Conservation (phyloP, 2,797 vertebrate genomes). For the Alfaro cultratus region DNA sequence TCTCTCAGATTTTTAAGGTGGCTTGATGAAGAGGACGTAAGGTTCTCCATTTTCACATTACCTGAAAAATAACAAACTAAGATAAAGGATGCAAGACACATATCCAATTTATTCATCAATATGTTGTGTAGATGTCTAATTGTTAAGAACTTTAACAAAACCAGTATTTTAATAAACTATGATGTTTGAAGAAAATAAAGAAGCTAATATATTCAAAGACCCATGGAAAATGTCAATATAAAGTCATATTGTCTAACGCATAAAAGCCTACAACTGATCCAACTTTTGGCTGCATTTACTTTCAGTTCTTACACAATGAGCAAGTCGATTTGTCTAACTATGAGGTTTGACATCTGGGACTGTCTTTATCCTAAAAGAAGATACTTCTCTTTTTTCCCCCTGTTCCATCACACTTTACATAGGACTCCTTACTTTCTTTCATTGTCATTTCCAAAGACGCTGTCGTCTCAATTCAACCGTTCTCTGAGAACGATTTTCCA, state of each 20-base stretch:
- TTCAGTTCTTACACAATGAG: not conserved
- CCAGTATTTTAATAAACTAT: not conserved
- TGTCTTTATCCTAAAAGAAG: not conserved
- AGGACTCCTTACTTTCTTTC: not conserved
- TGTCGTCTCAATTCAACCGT: not conserved
- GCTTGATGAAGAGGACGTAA: constrained; percentile 52
- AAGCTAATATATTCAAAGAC: not conserved
- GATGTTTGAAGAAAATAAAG: not conserved
- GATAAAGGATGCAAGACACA: not conserved
- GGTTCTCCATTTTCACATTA: constrained; percentile 65
- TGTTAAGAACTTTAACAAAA: not conserved
- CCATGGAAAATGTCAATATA: not conserved
- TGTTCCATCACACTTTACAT: not conserved
- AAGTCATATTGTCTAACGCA: not conserved
- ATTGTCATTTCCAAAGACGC: not conserved
- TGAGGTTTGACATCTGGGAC: not conserved
- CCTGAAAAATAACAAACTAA: constrained; percentile 50
- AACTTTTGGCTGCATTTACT: not conserved
- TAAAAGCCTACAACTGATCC: not conserved
- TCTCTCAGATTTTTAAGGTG: constrained; percentile 73
- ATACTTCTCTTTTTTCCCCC: not conserved
- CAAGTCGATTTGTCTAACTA: not conserved
- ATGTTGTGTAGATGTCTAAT: not conserved
- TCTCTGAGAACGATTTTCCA: not conserved
- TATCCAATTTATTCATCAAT: not conserved